Percentiles rank a stretch among this genome's conserved stretches.
Conservation (phyloP, 2,888 invertebrate genomes). For the Subacronicta megacephala region DNA sequence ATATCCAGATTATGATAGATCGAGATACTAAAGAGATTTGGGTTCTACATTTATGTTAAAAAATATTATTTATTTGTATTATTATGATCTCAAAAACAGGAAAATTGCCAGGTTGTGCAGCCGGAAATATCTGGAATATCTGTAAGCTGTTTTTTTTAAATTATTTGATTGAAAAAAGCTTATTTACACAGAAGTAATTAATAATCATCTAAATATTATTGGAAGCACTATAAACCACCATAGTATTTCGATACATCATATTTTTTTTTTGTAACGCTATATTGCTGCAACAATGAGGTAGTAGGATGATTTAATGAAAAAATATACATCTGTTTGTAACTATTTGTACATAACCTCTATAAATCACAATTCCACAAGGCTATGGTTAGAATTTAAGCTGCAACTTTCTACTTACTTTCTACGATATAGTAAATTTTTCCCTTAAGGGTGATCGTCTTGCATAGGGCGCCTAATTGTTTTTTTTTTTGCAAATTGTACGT, state of each 20-base stretch:
- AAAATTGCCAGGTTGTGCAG: background rate
- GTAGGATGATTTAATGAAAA: constrained; percentile 60
- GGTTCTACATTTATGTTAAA: constrained; percentile 5
- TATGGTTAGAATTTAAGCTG: constrained; percentile 44
- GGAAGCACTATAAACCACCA: constrained; percentile 43
- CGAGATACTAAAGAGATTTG: constrained; percentile 10
- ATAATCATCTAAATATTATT: constrained; percentile 10
- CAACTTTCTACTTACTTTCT: constrained; percentile 28
- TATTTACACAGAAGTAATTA: background rate
- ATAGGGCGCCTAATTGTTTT: too few relatives aligned
- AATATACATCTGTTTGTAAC: constrained; percentile 51
- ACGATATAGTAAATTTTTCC: constrained; percentile 23
- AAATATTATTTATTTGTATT: background rate
- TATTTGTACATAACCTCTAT: constrained; percentile 51
- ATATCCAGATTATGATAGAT: constrained; percentile 29
- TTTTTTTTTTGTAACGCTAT: constrained; percentile 38
- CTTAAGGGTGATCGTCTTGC: too few relatives aligned
- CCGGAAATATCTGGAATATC: too few relatives aligned
- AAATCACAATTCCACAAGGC: constrained; percentile 63
- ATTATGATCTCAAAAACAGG: background rate
- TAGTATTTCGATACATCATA: constrained; percentile 27
- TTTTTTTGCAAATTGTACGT: too few relatives aligned
- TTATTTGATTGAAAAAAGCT: background rate
- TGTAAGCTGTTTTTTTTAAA: too few relatives aligned
- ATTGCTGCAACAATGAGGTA: constrained; percentile 68